Base-by-base conservation (phyloP, 2,888 invertebrate genomes). In the Torymus tubicola region DNA sequence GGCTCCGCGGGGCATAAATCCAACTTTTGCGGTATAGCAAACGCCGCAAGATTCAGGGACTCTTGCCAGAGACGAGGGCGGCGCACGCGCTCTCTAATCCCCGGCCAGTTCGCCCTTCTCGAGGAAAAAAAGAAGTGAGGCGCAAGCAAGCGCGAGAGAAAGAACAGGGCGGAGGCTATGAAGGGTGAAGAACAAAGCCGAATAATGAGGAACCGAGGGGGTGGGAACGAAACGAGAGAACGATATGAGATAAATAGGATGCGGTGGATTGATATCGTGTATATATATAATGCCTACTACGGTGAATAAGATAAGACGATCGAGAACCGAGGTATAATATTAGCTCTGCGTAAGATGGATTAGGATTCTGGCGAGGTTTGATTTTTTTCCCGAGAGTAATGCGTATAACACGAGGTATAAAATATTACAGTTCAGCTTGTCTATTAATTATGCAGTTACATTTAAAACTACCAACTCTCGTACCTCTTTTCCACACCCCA, bases 11-110 rank as follows among this genome's bases (percentile, higher is more conserved):
- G 84, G 87, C 87, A 89, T 90, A 89, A 90, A 90, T 90, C 88
- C 87, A 89, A 89, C 87, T 89, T 88, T 84, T 86, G 87, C 86
- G 86, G 87, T 86, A 84, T 86, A 84, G 84, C 77, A 58, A 58
- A 86, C 84, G 84, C 86, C 86, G 83, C 85, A 87, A 89, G 88
- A 90, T 88, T 88, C 89, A 88, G 87, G 86, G 88, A 90, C 88
- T 88, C 87, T 87, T 88, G 88, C 88, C 87, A 87, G 88, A 85
- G 87, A 83, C 87, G 83, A 86, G 87, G 21, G 21, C 21, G 21
- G 21, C 21, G 21, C 21, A 21, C 21, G 21, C 21, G 83, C 86
- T 87, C 87, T 89, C 88, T 89, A 89, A 89, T 89, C 88, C 88
- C 83, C 83, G 85, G 31, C 72, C 67, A n/a, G 52, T 64, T 21